Evolutionary conservation across 2,113 vertebrate genomes (phyloP).

Genomic region (Stegostoma tigrinum): DNA sequence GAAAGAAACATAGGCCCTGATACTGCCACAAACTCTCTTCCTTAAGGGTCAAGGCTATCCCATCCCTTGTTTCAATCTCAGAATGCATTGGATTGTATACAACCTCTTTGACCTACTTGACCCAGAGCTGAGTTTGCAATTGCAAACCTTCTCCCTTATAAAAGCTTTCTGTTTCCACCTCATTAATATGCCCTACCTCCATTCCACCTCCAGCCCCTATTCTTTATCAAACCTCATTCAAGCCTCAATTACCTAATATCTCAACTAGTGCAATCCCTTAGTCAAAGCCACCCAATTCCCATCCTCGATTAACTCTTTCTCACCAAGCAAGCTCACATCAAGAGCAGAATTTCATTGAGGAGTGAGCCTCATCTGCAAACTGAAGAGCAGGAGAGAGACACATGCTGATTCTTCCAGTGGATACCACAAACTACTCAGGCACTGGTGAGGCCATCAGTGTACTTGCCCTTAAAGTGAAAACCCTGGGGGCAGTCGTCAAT

Average conservation of each 20-base stretch:
- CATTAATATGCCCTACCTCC: background rate
- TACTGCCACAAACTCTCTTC: background rate
- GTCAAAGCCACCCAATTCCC: background rate
- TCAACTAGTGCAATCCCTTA: background rate
- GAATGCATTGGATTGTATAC: background rate
- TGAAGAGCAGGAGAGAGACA: too few relatives aligned
- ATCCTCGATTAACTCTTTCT: background rate
- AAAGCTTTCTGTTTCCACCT: background rate
- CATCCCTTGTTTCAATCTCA: background rate
- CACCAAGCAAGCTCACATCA: background rate
- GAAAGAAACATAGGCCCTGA: background rate
- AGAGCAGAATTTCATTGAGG: background rate
- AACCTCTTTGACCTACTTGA: background rate
- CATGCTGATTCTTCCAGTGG: too few relatives aligned
- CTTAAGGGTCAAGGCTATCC: background rate
- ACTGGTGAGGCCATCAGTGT: too few relatives aligned
- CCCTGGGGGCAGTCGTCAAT: too few relatives aligned
- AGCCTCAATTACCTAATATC: background rate
- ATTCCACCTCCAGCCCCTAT: background rate
- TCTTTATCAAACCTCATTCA: background rate
- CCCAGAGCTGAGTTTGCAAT: background rate
- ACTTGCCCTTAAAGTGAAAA: too few relatives aligned
- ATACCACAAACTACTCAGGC: too few relatives aligned
- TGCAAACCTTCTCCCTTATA: background rate
- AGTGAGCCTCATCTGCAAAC: too few relatives aligned